Percentiles rank a stretch among this genome's conserved stretches.
phyloP scores from a whole-genome alignment of 2,113 vertebrate species.

The Upupa epops region DNA sequence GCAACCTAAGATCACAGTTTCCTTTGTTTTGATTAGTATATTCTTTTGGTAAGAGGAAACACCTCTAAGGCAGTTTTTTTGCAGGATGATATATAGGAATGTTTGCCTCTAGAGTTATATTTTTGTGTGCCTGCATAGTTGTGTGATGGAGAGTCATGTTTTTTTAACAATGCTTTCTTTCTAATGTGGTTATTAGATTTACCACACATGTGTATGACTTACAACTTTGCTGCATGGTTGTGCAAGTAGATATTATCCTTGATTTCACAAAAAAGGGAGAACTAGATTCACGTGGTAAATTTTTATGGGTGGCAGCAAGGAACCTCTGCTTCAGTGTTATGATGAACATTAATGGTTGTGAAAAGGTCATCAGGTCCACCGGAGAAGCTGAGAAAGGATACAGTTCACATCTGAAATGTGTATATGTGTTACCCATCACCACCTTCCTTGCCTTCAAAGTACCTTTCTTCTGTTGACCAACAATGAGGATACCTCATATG shows the following conservation, averaged over 20 bases:
- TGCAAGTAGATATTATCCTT: not conserved
- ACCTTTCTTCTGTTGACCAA: not conserved
- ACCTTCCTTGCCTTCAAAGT: not conserved
- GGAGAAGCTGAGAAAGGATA: not conserved
- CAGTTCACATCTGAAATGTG: not conserved
- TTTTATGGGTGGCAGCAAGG: not conserved
- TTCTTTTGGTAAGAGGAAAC: conserved; percentile 43
- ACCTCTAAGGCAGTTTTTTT: not conserved
- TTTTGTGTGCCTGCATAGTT: too few relatives aligned
- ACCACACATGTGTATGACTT: not conserved
- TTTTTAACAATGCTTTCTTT: not conserved
- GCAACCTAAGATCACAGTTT: conserved; percentile 54
- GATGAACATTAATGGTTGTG: not conserved
- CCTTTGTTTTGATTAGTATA: conserved; percentile 47
- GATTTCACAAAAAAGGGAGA: not conserved
- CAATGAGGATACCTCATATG: not conserved
- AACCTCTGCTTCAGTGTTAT: not conserved
- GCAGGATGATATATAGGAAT: not conserved
- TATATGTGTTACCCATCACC: not conserved
- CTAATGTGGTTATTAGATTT: conserved; percentile 1
- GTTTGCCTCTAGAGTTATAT: not conserved
- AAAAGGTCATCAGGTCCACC: not conserved
- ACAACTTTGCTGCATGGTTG: not conserved
- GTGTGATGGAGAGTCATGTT: too few relatives aligned
- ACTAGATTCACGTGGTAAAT: not conserved